phyloP scores from a whole-genome alignment of 2,797 vertebrate genomes.

The Clangula hyemalis region DNA sequence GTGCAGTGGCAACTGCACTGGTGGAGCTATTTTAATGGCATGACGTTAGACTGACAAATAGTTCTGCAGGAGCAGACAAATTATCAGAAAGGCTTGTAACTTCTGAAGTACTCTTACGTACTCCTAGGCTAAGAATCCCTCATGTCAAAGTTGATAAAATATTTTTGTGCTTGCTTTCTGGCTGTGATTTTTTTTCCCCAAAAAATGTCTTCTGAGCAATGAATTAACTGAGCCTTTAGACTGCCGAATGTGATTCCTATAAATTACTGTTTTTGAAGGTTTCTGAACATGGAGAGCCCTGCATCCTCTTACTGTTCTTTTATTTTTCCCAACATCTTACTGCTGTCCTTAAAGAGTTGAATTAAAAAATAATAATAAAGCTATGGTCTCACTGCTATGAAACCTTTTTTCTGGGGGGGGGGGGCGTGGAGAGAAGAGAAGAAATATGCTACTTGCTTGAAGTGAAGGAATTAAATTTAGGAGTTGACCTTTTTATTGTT shows the following conservation, averaged over 20 bases:
- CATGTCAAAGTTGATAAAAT: background rate
- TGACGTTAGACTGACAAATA: background rate
- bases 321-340: background rate
- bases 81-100: background rate
- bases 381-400: background rate
- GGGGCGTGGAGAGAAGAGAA: background rate
- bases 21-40: background rate
- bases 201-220: background rate
- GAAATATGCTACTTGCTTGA: background rate
- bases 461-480: background rate
- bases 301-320: no score
- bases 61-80: background rate
- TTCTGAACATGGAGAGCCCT: background rate
- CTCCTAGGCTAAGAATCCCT: background rate
- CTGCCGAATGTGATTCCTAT: background rate
- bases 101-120: background rate
- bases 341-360: background rate
- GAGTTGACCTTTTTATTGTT: background rate
- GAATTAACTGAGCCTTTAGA: background rate
- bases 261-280: background rate
- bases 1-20: no score
- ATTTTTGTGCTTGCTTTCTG: background rate
- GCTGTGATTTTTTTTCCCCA: background rate
- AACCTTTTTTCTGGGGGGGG: background rate
- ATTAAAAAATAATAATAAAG: background rate